phyloP scores from a whole-genome alignment of 2,888 invertebrate species.

The Eurytoma adleriae region DNA sequence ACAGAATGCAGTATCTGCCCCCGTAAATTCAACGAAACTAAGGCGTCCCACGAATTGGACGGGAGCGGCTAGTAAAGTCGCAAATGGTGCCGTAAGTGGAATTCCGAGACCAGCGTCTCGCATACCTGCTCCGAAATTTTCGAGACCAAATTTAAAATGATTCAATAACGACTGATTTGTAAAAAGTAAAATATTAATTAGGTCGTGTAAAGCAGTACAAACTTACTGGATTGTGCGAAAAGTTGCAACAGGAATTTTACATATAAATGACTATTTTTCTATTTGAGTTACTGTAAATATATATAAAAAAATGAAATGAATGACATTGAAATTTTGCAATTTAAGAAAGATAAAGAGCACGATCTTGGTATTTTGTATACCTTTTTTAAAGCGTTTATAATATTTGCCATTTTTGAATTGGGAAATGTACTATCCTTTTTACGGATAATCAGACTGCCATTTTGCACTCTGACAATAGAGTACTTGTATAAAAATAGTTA shows the following conservation, averaged over 20 bases:
- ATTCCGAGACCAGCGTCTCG: slow-evolving; percentile 74
- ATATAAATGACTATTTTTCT: slow-evolving; percentile 52
- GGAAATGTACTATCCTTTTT: slow-evolving; percentile 41
- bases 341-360: slow-evolving; percentile 13
- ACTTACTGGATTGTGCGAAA: slow-evolving; percentile 39
- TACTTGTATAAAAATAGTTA: slow-evolving; percentile 45
- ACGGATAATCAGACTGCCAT: slow-evolving; percentile 51
- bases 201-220: slow-evolving; percentile 45
- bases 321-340: slow-evolving; percentile 33
- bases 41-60: slow-evolving; percentile 69
- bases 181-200: slow-evolving; percentile 45
- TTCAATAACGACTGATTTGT: slow-evolving; percentile 19
- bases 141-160: slow-evolving; percentile 62
- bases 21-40: slow-evolving; percentile 62
- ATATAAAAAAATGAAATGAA: slow-evolving; percentile 13
- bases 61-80: slow-evolving; percentile 59
- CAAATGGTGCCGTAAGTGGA: slow-evolving; percentile 65
- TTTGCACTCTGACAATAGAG: slow-evolving; percentile 38
- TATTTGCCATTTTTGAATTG: slow-evolving; percentile 49
- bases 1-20: slow-evolving; percentile 18
- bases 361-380: slow-evolving; percentile 55
- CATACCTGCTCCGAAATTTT: slow-evolving; percentile 69
- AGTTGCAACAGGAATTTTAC: slow-evolving; percentile 27
- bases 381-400: slow-evolving; percentile 34
- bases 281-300: slow-evolving; percentile 55